Evolutionary conservation across 2,888 invertebrate genomes (phyloP), one percentile per base, ranked within the genome.

Genomic region (Lamellibrachia satsuma): DNA sequence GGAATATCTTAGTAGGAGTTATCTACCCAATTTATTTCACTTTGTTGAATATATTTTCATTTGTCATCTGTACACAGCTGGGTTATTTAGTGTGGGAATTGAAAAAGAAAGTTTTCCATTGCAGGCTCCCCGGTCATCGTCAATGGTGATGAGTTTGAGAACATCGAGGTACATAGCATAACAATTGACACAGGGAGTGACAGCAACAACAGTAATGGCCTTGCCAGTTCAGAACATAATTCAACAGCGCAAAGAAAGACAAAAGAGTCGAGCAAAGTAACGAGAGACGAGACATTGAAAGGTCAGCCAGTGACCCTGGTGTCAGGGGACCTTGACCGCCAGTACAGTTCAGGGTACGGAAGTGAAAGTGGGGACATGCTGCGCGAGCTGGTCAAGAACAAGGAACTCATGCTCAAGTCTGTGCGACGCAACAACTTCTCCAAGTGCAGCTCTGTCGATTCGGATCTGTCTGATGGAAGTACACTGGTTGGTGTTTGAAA

Each of bases 301-400:
- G n/a, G 22, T 75, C 75, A 15, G 52, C 52, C 57, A 15, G 27
- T 39, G 52, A 39, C 39, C 39, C 51, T 52, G 52, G 93, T 15
- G 91, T 90, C 90, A 92, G 93, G 93, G 52, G 39, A 39, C 39
- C 75, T 92, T 11, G 94, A 94, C 52, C 90, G 93, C 9, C 93
- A 92, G 90, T 90, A 90, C 51, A 94, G 94, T 90, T 94, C 94
- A 2, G 94, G 94, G 15, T 94, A 94, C 90, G 94, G 93, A 91
- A 93, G 94, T 91, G 95, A 95, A 92, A 98, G 98, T 3, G 98
- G 98, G 0, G 99, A 99, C 95, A 98, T 99, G 97, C 98, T 99
- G 96, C 98, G 98, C 95, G 99, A 99, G 95, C 98, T 99, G 97
- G 97, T 99, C 95, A 98, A 98, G 94, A 98, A 98, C 96, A 99